These are phyloP conservation scores for Phyto melanocephala DNA, from an alignment of 2,888 invertebrate genomes.

Conservation along the genomic window DNA sequence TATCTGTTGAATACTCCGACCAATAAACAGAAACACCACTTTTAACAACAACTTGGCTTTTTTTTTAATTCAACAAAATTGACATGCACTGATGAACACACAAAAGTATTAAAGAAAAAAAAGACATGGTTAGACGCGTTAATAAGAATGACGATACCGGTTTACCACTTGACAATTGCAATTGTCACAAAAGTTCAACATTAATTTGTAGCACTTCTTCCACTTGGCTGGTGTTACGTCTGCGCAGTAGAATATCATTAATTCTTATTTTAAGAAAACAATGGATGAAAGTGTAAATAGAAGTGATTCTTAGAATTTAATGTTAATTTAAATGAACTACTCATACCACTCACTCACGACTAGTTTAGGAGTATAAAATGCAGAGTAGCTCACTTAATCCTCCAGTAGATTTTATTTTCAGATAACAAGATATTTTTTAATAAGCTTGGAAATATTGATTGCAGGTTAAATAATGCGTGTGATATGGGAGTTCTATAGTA, in stretches of 20 bases:
- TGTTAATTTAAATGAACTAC: not conserved
- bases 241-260: constrained; percentile 19
- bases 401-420: no score
- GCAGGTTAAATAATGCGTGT: no score
- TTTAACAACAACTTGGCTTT: not conserved
- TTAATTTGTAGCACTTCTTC: constrained; percentile 1
- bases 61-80: not conserved
- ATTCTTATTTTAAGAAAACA: not conserved
- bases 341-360: no score
- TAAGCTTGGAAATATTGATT: no score
- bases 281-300: not conserved
- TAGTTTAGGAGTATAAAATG: no score
- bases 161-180: constrained; percentile 5
- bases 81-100: constrained; percentile 19
- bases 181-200: not conserved
- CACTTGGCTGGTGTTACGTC: not conserved
- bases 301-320: not conserved
- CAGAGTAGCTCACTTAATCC: no score
- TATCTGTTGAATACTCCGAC: not conserved
- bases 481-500: no score
- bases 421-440: no score
- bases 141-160: not conserved
- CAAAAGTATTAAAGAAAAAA: constrained; percentile 6
- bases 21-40: not conserved
- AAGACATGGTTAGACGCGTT: not conserved